A percentile compares a stretch with the other conserved stretches of the same genome.
Conservation (phyloP, 2,888 invertebrate genomes). For the Epirrhoe tristata region DNA sequence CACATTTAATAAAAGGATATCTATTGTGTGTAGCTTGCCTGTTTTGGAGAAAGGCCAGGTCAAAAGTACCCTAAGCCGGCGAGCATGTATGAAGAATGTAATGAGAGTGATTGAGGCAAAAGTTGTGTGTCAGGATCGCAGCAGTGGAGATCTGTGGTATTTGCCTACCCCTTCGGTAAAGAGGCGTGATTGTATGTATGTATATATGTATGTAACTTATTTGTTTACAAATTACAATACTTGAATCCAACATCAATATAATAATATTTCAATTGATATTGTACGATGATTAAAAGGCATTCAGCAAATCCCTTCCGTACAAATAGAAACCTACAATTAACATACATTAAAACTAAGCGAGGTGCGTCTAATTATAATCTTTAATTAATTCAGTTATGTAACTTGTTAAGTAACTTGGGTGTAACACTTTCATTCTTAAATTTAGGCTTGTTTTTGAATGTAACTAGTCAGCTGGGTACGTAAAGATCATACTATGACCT, state of each 20-base stretch:
- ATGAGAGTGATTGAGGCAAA: too few species aligned
- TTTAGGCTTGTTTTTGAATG: conserved; percentile 1
- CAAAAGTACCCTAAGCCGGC: too few species aligned
- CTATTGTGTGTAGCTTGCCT: too few species aligned
- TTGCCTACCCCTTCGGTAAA: too few species aligned
- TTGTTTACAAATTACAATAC: not conserved
- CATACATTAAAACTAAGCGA: conserved; percentile 29
- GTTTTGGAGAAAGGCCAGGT: too few species aligned
- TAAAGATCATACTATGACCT: not conserved
- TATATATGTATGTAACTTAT: too few species aligned
- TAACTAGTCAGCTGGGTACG: not conserved
- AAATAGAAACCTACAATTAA: conserved; percentile 41
- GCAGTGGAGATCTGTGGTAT: too few species aligned
- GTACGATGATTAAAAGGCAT: conserved; percentile 4
- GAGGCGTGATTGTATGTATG: too few species aligned
- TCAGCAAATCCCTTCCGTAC: conserved; percentile 23
- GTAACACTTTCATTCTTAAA: conserved; percentile 38
- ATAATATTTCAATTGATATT: conserved; percentile 1
- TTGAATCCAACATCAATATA: not conserved
- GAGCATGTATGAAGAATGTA: too few species aligned
- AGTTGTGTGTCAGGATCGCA: too few species aligned
- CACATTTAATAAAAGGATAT: too few species aligned
- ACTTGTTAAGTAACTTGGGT: conserved; percentile 38
- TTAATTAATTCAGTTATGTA: conserved; percentile 40
- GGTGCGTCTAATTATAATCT: conserved; percentile 35